Conservation (phyloP, 1,140 invertebrate species). For the Antheraea pernyi region DNA sequence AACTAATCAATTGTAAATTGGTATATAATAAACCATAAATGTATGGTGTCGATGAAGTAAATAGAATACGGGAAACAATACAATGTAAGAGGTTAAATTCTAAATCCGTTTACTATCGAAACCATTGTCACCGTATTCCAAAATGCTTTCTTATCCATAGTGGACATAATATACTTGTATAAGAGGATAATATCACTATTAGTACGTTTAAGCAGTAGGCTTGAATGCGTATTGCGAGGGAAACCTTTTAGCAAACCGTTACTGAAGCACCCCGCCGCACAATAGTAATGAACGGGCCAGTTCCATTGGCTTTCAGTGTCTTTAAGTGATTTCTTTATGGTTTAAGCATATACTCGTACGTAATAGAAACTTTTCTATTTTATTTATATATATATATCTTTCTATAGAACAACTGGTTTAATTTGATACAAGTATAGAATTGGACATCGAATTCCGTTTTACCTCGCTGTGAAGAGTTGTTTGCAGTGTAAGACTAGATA, state of each 20-base stretch:
- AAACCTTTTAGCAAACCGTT: slow-evolving; percentile 27
- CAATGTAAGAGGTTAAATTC: too few species aligned
- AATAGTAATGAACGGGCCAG: neutral
- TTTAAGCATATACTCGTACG: too few species aligned
- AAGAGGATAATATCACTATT: slow-evolving; percentile 22
- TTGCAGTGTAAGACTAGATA: too few species aligned
- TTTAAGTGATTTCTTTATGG: neutral
- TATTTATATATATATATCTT: neutral
- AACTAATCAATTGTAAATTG: too few species aligned
- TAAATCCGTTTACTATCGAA: neutral
- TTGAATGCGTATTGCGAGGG: slow-evolving; percentile 12
- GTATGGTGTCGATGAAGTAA: too few species aligned
- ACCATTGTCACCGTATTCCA: neutral
- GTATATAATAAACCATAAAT: too few species aligned
- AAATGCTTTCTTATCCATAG: neutral
- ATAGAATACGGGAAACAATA: too few species aligned
- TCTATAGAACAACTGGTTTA: neutral
- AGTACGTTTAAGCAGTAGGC: neutral
- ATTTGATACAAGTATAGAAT: too few species aligned
- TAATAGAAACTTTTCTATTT: neutral
- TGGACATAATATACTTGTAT: slow-evolving; percentile 9
- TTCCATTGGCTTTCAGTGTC: neutral
- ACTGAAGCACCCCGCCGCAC: neutral
- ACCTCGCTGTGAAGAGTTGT: too few species aligned
- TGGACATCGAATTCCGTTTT: too few species aligned